Base-by-base conservation (phyloP, 2,113 vertebrate genomes). In the Numenius arquata region DNA sequence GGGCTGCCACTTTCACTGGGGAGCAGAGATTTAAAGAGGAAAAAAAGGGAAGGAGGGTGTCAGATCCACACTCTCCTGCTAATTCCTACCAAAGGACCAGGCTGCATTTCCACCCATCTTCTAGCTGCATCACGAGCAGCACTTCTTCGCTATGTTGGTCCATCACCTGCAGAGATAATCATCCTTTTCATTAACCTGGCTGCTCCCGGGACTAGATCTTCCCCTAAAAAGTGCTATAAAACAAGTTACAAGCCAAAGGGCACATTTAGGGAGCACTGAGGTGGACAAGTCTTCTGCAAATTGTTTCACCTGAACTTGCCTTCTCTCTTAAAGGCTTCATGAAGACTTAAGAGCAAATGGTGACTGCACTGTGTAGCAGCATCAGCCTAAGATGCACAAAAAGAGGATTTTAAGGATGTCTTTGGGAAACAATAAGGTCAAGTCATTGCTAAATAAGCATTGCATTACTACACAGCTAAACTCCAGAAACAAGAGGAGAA, bases 241-340 rank as follows among this genome's bases (percentile, higher is more conserved):
- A 65, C 29, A 50, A 84, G 15, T 19, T 41, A 21, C 5, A 59
- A 75, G n/a, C 11, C 52, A 75, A 91, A 85, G n/a, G 45, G 7
- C 0, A 0, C 1, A 5, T 45, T 53, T 27, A 65, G 56, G n/a
- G 32, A 74, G 29, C 22, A 36, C 41, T 2, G 4, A 25, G 15
- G 36, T 21, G 21, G 40, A 40, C 32, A 38, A n/a, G 8, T 1
- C 22, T 62, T 70, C 63, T 66, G 82, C 53, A 82, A 36, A 65
- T 9, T 2, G 2, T 47, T 78, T 62, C 82, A 34, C 38, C 9
- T 38, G 38, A 52, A 58, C 26, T 50, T 36, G 14, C 18, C 9
- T 36, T 53, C 34, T 77, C 4, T 72, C 70, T 68, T 30, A 62
- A 67, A 66, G 21, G 7, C 34, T 76, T 14, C 41, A 56, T 12